These are phyloP conservation scores for Pachypeltis micranthus DNA, from an alignment of 1,140 invertebrate species.

Conservation along the genomic window DNA sequence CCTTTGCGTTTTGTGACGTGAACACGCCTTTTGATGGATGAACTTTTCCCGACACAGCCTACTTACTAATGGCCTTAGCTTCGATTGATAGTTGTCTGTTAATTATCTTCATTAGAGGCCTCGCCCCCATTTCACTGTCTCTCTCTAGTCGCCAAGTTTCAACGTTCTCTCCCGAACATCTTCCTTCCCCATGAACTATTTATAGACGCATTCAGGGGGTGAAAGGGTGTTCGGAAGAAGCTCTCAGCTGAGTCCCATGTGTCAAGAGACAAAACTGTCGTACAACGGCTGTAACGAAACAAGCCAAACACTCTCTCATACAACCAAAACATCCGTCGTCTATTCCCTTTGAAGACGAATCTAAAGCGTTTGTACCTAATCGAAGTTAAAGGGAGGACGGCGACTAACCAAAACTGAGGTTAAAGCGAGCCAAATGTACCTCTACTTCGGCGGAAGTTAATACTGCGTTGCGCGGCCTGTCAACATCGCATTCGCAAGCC, in stretches of 20 bases:
- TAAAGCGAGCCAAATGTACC: too few relatives aligned
- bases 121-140: too few relatives aligned
- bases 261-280: background rate
- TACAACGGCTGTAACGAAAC: background rate
- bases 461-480: too few relatives aligned
- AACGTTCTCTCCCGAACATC: too few relatives aligned
- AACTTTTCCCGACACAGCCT: background rate
- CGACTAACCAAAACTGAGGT: too few relatives aligned
- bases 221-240: background rate
- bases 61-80: background rate
- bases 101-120: background rate
- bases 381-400: too few relatives aligned
- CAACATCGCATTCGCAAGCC: too few relatives aligned
- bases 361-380: too few relatives aligned
- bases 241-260: background rate
- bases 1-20: background rate
- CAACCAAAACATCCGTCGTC: background rate
- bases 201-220: background rate
- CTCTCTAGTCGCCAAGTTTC: too few relatives aligned
- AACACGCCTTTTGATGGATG: background rate
- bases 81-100: background rate
- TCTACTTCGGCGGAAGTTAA: too few relatives aligned
- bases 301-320: background rate
- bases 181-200: too few relatives aligned
- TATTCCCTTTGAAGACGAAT: too few relatives aligned